Conservation (phyloP, 2,113 vertebrate genomes). For the Rhynchomys soricoides region DNA sequence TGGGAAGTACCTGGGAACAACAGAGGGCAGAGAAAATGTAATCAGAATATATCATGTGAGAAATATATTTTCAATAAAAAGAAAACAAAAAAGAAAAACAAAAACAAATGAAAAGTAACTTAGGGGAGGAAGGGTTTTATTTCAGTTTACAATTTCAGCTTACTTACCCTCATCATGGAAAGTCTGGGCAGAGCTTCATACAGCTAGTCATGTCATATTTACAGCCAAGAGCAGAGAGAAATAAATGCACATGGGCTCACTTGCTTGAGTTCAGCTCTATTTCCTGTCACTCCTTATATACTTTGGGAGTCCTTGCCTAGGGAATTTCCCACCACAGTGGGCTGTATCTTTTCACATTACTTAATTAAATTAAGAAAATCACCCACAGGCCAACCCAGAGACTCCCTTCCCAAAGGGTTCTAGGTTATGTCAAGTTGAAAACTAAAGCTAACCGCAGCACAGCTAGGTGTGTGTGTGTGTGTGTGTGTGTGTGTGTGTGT, state of each 20-base stretch:
- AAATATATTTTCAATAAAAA: neutral
- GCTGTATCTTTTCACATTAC: neutral
- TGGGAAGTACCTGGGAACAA: neutral
- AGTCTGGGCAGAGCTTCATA: neutral
- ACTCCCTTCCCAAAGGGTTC: neutral
- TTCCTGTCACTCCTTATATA: neutral
- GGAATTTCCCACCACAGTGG: neutral
- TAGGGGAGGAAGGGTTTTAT: neutral
- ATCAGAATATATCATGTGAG: neutral
- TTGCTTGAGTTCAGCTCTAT: neutral
- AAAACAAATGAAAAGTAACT: neutral
- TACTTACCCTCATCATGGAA: neutral
- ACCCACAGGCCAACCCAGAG: neutral
- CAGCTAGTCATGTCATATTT: neutral
- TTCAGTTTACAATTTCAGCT: neutral
- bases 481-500: too few species aligned
- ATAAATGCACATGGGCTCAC: neutral
- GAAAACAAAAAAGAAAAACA: neutral
- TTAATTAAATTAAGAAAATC: neutral
- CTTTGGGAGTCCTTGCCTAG: neutral
- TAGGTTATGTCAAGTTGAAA: neutral
- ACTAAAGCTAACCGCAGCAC: neutral
- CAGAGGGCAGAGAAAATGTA: neutral
- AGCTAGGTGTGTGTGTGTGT: neutral
- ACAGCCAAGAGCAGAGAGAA: neutral